Conservation (phyloP, 2,888 invertebrate genomes). For the Rotaria macrura region DNA sequence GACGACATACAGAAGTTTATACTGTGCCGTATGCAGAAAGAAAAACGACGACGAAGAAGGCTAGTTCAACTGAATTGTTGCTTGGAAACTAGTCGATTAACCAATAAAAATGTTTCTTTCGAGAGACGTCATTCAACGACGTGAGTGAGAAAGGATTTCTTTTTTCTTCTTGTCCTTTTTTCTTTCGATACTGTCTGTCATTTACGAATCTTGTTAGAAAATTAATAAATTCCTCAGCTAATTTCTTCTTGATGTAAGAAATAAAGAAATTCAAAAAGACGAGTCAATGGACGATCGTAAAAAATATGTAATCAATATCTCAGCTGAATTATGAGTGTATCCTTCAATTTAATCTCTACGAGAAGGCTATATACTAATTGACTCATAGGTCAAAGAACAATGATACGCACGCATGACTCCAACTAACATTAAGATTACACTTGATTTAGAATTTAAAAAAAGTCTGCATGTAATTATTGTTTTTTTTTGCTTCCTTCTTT, state of each 20-base stretch:
- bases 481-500: too few species aligned
- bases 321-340: neutral
- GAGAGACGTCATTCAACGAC: neutral
- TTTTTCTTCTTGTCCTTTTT: too few species aligned
- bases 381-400: neutral
- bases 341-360: neutral
- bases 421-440: neutral
- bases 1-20: neutral
- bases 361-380: neutral
- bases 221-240: too few species aligned
- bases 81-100: neutral
- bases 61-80: neutral
- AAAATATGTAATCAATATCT: neutral
- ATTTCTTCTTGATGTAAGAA: too few species aligned
- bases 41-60: neutral
- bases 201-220: too few species aligned
- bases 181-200: too few species aligned
- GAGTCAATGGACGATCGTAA: neutral
- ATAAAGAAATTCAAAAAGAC: too few species aligned
- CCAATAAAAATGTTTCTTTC: neutral
- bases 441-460: too few species aligned
- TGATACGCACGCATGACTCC: neutral
- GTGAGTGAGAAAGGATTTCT: too few species aligned
- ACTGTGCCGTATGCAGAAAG: too few species aligned
- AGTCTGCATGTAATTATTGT: neutral